A percentile compares a stretch with the other conserved stretches of the same genome.
These are phyloP conservation scores for Stegastes partitus DNA, from an alignment of 2,113 vertebrate genomes.

Conservation along the genomic window DNA sequence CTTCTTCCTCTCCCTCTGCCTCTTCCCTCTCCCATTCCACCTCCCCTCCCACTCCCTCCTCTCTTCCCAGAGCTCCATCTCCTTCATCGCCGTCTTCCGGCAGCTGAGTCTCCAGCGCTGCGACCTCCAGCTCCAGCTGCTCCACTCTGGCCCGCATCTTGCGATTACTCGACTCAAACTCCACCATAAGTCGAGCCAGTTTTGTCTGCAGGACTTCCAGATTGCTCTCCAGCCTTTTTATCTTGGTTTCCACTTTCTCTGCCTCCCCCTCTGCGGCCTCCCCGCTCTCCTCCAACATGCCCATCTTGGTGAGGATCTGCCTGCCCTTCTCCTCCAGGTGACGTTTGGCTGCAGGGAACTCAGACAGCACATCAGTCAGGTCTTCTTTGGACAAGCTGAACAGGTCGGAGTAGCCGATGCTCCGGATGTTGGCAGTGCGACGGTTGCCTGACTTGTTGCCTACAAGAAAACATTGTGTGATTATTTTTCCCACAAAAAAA, in stretches of 20 bases:
- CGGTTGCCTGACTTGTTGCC: slow-evolving; percentile 94
- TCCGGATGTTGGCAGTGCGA: slow-evolving; percentile 94
- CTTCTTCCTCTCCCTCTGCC: slow-evolving; percentile 71
- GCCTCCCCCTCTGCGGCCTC: slow-evolving; percentile 65
- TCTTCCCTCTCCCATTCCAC: slow-evolving; percentile 60
- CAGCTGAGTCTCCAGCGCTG: slow-evolving; percentile 54
- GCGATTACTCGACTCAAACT: slow-evolving; percentile 87
- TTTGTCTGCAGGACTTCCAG: slow-evolving; percentile 89
- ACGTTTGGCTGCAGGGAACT: slow-evolving; percentile 90
- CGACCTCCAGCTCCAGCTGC: slow-evolving; percentile 84
- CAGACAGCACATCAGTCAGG: slow-evolving; percentile 87
- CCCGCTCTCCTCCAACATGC: slow-evolving; percentile 84
- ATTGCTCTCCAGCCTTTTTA: slow-evolving; percentile 80
- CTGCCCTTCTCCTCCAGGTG: slow-evolving; percentile 92
- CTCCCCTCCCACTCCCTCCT: slow-evolving; percentile 59
- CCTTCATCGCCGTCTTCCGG: slow-evolving; percentile 6
- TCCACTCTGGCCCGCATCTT: slow-evolving; percentile 87
- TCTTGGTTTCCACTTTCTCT: slow-evolving; percentile 77
- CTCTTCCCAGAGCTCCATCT: slow-evolving; percentile 22
- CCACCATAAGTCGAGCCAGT: slow-evolving; percentile 90
- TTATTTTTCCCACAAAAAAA: neutral
- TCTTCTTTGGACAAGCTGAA: slow-evolving; percentile 95
- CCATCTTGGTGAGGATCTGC: slow-evolving; percentile 92
- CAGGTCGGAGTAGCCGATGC: slow-evolving; percentile 93
- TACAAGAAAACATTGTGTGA: slow-evolving; percentile 57